These are phyloP conservation scores for Taeniopygia guttata DNA, from an alignment of 2,797 vertebrate genomes.

Conservation along the genomic window DNA sequence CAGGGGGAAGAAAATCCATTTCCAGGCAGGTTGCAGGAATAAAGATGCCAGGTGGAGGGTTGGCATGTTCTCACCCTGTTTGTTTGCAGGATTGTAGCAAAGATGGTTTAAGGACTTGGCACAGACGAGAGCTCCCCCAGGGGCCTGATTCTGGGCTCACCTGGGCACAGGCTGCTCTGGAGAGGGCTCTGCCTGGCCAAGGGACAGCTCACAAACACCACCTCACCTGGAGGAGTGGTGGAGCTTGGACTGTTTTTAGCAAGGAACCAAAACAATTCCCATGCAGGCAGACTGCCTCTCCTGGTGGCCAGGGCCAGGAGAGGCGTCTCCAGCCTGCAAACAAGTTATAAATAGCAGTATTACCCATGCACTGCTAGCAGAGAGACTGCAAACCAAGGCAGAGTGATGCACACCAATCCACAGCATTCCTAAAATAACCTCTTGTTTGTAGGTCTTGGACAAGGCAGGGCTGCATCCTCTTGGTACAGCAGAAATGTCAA, in stretches of 20 bases:
- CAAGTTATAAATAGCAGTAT: constrained; percentile 13
- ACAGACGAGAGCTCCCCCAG: not conserved
- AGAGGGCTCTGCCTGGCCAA: not conserved
- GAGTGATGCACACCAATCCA: not conserved
- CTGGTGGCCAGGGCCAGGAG: not conserved
- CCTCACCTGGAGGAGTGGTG: not conserved
- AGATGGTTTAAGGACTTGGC: not conserved
- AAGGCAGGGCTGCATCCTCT: constrained; percentile 2
- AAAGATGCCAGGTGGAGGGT: not conserved
- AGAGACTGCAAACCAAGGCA: not conserved
- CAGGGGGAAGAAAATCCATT: not conserved
- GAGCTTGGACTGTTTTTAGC: not conserved
- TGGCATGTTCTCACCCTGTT: not conserved
- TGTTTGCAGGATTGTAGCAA: not conserved
- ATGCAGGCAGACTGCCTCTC: not conserved
- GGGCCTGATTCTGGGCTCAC: not conserved
- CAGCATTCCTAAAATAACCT: constrained; percentile 26
- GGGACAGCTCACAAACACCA: not conserved
- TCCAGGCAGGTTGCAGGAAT: not conserved
- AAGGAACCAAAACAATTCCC: not conserved
- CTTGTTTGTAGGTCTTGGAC: constrained; percentile 10
- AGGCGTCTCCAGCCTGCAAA: not conserved
- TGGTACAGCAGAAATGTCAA: constrained; percentile 34
- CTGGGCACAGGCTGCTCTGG: not conserved
- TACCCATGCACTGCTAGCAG: not conserved